phyloP scores from a whole-genome alignment of 2,797 vertebrate species.

The Buceros bicornis region DNA sequence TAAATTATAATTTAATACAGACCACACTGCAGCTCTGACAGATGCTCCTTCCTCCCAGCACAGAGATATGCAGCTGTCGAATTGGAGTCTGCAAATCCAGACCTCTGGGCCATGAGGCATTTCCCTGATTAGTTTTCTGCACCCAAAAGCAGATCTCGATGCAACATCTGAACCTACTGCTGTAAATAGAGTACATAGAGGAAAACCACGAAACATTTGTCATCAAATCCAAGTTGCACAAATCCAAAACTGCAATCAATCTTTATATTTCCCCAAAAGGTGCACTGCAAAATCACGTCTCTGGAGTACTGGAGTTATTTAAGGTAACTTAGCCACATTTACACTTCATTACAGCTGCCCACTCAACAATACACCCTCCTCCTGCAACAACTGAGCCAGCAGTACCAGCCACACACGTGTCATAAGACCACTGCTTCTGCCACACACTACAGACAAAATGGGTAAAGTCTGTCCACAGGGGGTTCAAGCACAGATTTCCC shows the following conservation, averaged over 20 bases:
- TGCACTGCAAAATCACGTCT: background rate
- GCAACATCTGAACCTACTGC: background rate
- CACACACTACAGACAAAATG: background rate
- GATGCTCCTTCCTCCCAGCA: constrained; percentile 27
- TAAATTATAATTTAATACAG: constrained; percentile 22
- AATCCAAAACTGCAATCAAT: background rate
- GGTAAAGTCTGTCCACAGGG: background rate
- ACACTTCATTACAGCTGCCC: background rate
- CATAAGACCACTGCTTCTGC: background rate
- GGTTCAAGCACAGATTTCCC: background rate
- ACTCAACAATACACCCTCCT: background rate
- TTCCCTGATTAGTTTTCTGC: constrained; percentile 23
- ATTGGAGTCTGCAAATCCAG: constrained; percentile 17
- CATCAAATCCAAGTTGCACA: background rate
- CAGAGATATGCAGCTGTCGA: constrained; percentile 39
- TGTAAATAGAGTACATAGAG: background rate
- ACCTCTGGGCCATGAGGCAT: constrained; percentile 27
- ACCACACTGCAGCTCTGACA: background rate
- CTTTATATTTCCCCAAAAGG: background rate
- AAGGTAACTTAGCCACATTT: background rate
- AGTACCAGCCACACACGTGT: background rate
- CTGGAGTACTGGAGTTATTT: background rate
- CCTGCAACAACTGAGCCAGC: background rate
- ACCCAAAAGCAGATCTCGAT: background rate
- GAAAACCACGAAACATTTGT: background rate